These are phyloP conservation scores for Corythoichthys intestinalis DNA, from an alignment of 2,113 vertebrate genomes.

Conservation along the genomic window DNA sequence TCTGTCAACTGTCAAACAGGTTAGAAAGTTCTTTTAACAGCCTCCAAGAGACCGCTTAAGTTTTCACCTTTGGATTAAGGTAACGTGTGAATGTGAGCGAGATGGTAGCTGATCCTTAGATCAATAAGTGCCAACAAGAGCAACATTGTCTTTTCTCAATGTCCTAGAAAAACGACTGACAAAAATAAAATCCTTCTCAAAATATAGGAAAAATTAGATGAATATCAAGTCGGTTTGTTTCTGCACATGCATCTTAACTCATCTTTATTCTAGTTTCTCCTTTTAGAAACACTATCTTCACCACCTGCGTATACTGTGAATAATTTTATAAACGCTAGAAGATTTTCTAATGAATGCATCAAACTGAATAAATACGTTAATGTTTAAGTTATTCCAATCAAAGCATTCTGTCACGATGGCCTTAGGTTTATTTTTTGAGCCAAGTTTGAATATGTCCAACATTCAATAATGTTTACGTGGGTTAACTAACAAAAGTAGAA, in stretches of 20 bases:
- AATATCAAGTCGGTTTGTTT: slow-evolving; percentile 28
- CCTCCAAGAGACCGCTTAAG: slow-evolving; percentile 52
- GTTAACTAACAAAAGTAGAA: slow-evolving; percentile 11
- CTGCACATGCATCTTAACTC: slow-evolving; percentile 51
- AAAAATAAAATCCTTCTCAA: slow-evolving; percentile 22
- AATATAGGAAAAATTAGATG: slow-evolving; percentile 25
- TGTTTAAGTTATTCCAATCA: slow-evolving; percentile 37
- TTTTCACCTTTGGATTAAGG: slow-evolving; percentile 36
- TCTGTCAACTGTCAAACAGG: slow-evolving; percentile 61
- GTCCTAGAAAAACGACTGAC: slow-evolving; percentile 27
- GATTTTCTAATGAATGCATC: slow-evolving; percentile 59
- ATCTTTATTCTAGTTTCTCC: slow-evolving; percentile 68
- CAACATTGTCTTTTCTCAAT: slow-evolving; percentile 40
- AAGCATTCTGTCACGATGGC: slow-evolving; percentile 53
- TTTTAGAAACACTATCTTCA: slow-evolving; percentile 57
- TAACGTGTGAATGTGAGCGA: slow-evolving; percentile 57
- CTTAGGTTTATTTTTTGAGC: slow-evolving; percentile 42
- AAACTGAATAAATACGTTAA: slow-evolving; percentile 39
- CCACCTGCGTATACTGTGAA: slow-evolving; percentile 72
- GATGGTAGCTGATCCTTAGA: slow-evolving; percentile 53
- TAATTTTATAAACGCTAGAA: slow-evolving; percentile 62
- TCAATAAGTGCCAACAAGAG: slow-evolving; percentile 68
- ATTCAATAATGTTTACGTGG: slow-evolving; percentile 10
- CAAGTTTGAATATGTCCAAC: slow-evolving; percentile 9
- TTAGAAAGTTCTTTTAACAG: slow-evolving; percentile 44